phyloP scores from a whole-genome alignment of 2,797 vertebrate genomes.

The Hippocampus kuda region DNA sequence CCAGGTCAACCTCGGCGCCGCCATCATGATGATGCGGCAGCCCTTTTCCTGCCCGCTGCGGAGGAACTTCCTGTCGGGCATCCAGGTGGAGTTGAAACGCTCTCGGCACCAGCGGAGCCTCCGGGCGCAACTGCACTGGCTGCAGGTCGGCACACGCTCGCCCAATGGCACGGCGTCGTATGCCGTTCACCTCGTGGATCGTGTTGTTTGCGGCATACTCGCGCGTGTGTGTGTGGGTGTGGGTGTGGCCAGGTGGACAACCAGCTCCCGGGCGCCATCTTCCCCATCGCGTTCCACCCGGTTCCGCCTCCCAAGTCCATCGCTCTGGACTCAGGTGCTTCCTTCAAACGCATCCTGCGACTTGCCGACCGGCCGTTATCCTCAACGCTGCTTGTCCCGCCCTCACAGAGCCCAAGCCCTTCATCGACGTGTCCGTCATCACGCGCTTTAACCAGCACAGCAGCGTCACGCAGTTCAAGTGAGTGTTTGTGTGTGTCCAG shows the following conservation, averaged over 20 bases:
- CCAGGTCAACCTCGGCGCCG: constrained; percentile 79
- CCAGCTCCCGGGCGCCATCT: constrained; percentile 86
- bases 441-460: constrained; percentile 93
- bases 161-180: background rate
- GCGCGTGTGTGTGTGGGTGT: background rate
- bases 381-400: background rate
- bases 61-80: constrained; percentile 87
- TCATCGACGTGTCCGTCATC: constrained; percentile 89
- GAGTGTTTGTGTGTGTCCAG: constrained; percentile 43
- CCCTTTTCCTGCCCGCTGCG: constrained; percentile 74
- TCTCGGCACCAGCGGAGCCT: constrained; percentile 87
- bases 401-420: constrained; percentile 84
- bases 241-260: constrained; percentile 78
- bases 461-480: constrained; percentile 93
- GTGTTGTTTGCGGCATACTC: no score
- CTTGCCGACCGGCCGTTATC: background rate
- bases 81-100: constrained; percentile 88
- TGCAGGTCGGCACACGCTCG: constrained; percentile 73
- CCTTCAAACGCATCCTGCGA: background rate
- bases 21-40: constrained; percentile 81
- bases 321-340: constrained; percentile 85
- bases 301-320: constrained; percentile 92
- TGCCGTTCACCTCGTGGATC: no score
- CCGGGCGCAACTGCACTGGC: constrained; percentile 85
- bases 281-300: constrained; percentile 91